Conservation (phyloP, 2,797 vertebrate genomes). For the Meriones psammophilus region DNA sequence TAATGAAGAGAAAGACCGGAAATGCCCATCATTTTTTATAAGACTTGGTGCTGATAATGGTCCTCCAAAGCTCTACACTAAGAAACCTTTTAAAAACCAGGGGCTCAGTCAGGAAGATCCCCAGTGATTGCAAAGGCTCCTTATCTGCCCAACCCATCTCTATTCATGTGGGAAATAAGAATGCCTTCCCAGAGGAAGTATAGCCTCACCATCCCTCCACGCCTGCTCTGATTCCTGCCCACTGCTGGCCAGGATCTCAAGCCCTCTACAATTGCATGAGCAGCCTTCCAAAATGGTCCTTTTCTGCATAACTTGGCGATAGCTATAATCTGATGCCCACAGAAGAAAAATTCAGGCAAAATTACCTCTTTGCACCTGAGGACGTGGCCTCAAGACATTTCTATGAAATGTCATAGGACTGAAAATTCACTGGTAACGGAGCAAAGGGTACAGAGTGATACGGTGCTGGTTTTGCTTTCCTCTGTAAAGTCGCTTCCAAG, state of each 20-base stretch:
- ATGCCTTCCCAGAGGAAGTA: neutral
- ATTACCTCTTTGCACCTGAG: neutral
- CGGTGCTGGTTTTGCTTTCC: neutral
- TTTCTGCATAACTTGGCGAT: neutral
- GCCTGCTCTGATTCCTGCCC: neutral
- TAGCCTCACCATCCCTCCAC: neutral
- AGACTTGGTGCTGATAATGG: neutral
- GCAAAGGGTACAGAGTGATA: neutral
- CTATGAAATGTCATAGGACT: neutral
- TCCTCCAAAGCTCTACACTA: neutral
- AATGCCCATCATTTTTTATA: neutral
- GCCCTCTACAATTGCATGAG: neutral
- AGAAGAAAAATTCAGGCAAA: neutral
- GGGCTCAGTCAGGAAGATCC: neutral
- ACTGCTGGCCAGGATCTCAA: neutral
- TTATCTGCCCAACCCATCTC: neutral
- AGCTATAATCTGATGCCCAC: neutral
- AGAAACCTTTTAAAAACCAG: slow-evolving; percentile 8
- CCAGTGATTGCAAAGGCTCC: neutral
- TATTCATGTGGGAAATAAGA: neutral
- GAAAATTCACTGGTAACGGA: neutral
- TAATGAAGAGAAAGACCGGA: slow-evolving; percentile 8
- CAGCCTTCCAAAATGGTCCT: neutral
- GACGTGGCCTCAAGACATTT: neutral
- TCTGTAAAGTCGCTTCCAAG: neutral